These are phyloP conservation scores for Trachelipus rathkii DNA, from an alignment of 1,140 invertebrate genomes.

Conservation along the genomic window DNA sequence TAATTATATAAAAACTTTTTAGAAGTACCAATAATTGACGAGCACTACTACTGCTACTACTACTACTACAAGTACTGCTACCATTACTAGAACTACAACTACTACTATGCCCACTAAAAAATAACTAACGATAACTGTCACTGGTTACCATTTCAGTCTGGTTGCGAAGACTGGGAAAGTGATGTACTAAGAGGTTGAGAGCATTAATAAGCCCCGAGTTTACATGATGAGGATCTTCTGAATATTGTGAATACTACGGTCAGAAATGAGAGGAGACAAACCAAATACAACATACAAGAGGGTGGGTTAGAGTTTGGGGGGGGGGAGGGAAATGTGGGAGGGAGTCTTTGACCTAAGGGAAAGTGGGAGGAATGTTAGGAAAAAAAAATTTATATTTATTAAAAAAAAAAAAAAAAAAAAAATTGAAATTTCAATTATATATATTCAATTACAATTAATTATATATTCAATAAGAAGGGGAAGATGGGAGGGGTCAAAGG, in stretches of 20 bases:
- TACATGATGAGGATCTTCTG: slow-evolving; percentile 38
- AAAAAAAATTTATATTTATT: too few relatives aligned
- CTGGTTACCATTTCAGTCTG: slow-evolving; percentile 6
- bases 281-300: slow-evolving; percentile 2
- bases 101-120: background rate
- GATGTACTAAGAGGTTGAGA: slow-evolving; percentile 1
- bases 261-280: background rate
- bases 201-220: slow-evolving; percentile 37
- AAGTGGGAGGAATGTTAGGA: too few relatives aligned
- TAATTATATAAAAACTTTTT: too few relatives aligned
- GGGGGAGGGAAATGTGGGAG: slow-evolving; percentile 31
- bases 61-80: too few relatives aligned
- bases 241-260: slow-evolving; percentile 43
- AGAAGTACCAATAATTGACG: too few relatives aligned
- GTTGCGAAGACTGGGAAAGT: slow-evolving; percentile 11
- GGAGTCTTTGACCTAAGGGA: background rate
- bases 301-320: background rate
- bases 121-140: slow-evolving; percentile 7
- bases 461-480: too few relatives aligned
- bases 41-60: too few relatives aligned
- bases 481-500: too few relatives aligned
- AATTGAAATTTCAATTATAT: too few relatives aligned
- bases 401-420: too few relatives aligned
- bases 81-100: background rate
- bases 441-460: too few relatives aligned